phyloP scores from a whole-genome alignment of 2,888 invertebrate genomes.

The Eupelmus urozonus region DNA sequence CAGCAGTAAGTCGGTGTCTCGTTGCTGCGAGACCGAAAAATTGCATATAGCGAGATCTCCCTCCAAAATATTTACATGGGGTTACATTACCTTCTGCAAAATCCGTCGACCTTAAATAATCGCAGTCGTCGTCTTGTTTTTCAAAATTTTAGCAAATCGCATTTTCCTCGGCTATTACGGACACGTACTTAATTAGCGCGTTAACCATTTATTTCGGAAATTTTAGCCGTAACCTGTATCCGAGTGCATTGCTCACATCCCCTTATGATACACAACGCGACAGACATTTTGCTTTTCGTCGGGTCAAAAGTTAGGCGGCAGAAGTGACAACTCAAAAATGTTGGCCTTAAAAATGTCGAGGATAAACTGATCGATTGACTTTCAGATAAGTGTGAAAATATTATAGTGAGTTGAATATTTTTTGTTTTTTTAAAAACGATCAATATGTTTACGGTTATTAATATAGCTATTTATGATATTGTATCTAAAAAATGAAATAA shows the following conservation, averaged over 20 bases:
- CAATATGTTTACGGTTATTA: too few species aligned
- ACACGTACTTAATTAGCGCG: constrained; percentile 50
- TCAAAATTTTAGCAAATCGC: background rate
- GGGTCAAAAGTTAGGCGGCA: constrained; percentile 27
- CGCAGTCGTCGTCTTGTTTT: background rate
- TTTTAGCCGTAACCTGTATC: constrained; percentile 55
- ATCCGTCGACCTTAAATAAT: constrained; percentile 3
- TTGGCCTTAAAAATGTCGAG: constrained; percentile 14
- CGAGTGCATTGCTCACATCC: constrained; percentile 27
- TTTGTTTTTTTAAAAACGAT: too few species aligned
- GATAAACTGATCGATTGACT: background rate
- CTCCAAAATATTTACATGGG: constrained; percentile 53
- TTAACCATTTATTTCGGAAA: constrained; percentile 43
- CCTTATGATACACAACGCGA: constrained; percentile 52
- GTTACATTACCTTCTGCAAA: constrained; percentile 28
- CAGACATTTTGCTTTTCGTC: constrained; percentile 53
- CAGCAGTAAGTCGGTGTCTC: too few species aligned
- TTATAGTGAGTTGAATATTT: too few species aligned
- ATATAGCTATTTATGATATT: too few species aligned
- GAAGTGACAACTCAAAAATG: constrained; percentile 28
- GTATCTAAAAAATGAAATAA: background rate
- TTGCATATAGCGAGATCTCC: constrained; percentile 38
- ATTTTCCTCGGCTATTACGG: background rate
- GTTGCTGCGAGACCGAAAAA: too few species aligned
- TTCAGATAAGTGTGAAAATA: too few species aligned